Evolutionary conservation across 53 echinoderm and acorn worm species (phyloP), one percentile per base, ranked within the genome.

Genomic region (Arbacia lixula): DNA sequence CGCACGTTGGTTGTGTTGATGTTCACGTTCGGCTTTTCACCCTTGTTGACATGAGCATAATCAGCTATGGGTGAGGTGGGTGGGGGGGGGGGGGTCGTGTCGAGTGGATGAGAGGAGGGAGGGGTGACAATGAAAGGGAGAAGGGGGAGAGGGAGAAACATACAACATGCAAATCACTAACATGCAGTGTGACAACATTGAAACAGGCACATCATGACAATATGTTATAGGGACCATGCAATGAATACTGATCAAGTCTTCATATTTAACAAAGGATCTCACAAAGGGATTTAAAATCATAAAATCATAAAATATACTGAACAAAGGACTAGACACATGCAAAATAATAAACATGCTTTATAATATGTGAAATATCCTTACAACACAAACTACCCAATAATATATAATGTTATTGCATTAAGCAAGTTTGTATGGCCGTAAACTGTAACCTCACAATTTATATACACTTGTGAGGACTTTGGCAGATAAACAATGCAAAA

Each of bases 1-100:
- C 85, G 93, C 85, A 93, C 82, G 54, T 93, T 93, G 65, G 93
- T 93, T 19, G 93, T 87, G 87, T 93, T 90, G 90, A 90, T 90
- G 81, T 87, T 93, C 36, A 93, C 87, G 60, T 46, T 86, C 51
- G 86, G 87, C 63, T 76, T 84, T 26, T 85, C 79, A 36, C 69
- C 68, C 49, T 81, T 81, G 62, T 81, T 81, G 63, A 81, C 64
- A 12, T 33, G 36, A 22, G 82, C 82, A 81, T 81, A 81, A 64
- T 81, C 63, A 63, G 64, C 82, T 56, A 33, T 77, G 8, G 38
- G 26, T 2, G 9, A 11, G 40, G 20, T 37, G 28, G 27, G 78
- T 10, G 38, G 60, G 40, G 58, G 60, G 26, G 19, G 53, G 28
- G 34, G 81, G n/a, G n/a, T n/a, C n/a, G n/a, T 27, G 27, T 56